phyloP scores from a whole-genome alignment of 1,140 invertebrate species.

The Trachelipus rathkii region DNA sequence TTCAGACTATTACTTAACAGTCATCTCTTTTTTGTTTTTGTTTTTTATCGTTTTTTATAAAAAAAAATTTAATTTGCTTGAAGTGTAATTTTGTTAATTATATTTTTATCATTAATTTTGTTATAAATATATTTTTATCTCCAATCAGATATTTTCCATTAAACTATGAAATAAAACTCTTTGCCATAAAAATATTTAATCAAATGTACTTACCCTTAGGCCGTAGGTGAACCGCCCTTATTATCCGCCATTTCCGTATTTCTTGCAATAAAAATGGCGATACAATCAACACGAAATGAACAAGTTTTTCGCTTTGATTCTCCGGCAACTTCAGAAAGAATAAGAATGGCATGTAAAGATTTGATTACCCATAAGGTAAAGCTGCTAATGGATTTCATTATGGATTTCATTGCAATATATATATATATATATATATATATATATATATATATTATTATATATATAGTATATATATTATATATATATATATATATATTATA shows the following conservation, averaged over 20 bases:
- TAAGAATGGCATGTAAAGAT: conserved; percentile 84
- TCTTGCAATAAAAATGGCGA: neutral
- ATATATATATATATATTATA: too few relatives aligned
- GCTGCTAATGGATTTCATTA: neutral
- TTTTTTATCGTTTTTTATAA: too few relatives aligned
- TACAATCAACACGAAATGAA: conserved; percentile 10
- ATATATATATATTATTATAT: too few relatives aligned
- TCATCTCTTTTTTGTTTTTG: neutral
- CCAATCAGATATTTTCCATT: neutral
- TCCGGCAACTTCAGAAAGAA: conserved; percentile 80
- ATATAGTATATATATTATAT: too few relatives aligned
- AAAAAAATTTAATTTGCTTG: too few relatives aligned
- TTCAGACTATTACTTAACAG: neutral
- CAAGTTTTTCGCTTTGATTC: conserved; percentile 68
- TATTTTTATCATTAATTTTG: neutral
- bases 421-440: too few relatives aligned
- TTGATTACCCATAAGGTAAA: conserved; percentile 59
- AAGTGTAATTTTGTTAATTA: too few relatives aligned
- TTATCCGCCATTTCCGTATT: conserved; percentile 3
- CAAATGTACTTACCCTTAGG: neutral
- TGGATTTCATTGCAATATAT: too few relatives aligned
- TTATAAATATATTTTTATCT: neutral
- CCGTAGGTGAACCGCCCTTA: conserved; percentile 12
- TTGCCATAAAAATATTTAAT: neutral
- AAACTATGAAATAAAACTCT: neutral